These are phyloP conservation scores for Hirtodrosophila confusa DNA, from an alignment of 2,888 invertebrate species.

Conservation along the genomic window DNA sequence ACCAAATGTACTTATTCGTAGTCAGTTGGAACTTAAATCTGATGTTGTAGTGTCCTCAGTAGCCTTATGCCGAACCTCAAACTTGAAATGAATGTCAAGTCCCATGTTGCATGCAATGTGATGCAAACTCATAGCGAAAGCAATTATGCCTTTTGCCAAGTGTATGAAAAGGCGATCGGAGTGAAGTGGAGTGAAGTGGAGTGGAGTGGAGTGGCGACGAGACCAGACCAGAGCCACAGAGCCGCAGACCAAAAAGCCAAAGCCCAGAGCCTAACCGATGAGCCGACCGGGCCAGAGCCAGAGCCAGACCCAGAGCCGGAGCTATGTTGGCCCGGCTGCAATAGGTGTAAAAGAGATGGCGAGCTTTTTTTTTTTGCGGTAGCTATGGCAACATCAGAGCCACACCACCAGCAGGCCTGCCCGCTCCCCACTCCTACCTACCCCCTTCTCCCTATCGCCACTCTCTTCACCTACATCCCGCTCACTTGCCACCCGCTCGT, in stretches of 20 bases:
- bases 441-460: neutral
- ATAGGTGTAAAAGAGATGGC: slow-evolving; percentile 63
- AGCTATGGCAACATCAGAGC: slow-evolving; percentile 67
- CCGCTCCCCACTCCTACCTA: neutral
- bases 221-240: slow-evolving; percentile 22
- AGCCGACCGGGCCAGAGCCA: slow-evolving; percentile 19
- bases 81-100: slow-evolving; percentile 9
- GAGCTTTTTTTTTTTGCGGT: slow-evolving; percentile 60
- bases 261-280: slow-evolving; percentile 26
- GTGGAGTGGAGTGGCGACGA: slow-evolving; percentile 10
- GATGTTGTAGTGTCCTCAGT: too few relatives aligned
- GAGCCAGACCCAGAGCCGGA: slow-evolving; percentile 4
- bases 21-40: too few relatives aligned
- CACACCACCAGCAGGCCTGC: slow-evolving; percentile 13
- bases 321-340: slow-evolving; percentile 44
- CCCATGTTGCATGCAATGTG: slow-evolving; percentile 16
- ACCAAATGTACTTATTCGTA: too few relatives aligned
- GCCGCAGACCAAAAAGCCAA: slow-evolving; percentile 7
- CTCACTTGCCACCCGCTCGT: slow-evolving; percentile 31
- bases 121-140: slow-evolving; percentile 32
- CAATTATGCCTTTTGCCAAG: slow-evolving; percentile 47
- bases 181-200: slow-evolving; percentile 4
- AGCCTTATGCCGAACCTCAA: neutral
- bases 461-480: neutral
- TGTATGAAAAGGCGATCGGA: slow-evolving; percentile 48